These are phyloP conservation scores for Microdon myrmicae DNA, from an alignment of 2,888 invertebrate species.

Conservation along the genomic window DNA sequence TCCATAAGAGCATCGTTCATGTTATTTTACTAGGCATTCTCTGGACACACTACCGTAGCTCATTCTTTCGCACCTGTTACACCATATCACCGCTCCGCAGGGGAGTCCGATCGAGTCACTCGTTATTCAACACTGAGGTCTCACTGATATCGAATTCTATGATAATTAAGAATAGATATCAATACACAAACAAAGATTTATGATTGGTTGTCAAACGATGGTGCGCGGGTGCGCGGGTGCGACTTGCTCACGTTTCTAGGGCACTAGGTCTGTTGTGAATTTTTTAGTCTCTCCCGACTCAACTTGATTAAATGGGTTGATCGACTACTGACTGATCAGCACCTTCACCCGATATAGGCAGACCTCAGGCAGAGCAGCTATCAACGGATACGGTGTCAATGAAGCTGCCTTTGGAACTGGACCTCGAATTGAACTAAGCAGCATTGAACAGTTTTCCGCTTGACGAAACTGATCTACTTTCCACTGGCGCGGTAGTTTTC, in stretches of 20 bases:
- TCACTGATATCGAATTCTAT: constrained; percentile 10
- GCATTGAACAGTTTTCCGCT: constrained; percentile 45
- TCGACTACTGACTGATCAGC: too few relatives aligned
- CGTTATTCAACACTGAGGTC: constrained; percentile 7
- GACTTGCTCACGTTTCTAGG: constrained; percentile 44
- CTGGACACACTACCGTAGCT: constrained; percentile 8
- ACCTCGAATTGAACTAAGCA: constrained; percentile 32
- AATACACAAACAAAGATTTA: constrained; percentile 12
- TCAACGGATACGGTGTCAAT: too few relatives aligned
- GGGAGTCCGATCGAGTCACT: constrained; percentile 7
- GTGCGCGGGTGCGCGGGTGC: constrained; percentile 20
- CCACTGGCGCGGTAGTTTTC: constrained; percentile 35
- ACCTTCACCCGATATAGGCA: too few relatives aligned
- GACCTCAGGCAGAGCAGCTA: too few relatives aligned
- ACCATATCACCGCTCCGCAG: too few relatives aligned
- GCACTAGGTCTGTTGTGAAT: too few relatives aligned
- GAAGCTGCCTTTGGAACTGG: too few relatives aligned
- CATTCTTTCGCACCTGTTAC: constrained; percentile 24
- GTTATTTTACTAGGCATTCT: constrained; percentile 25
- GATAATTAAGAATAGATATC: constrained; percentile 8
- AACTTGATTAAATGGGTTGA: too few relatives aligned
- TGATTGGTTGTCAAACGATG: constrained; percentile 30
- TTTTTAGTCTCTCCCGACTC: too few relatives aligned
- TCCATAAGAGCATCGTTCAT: constrained; percentile 56
- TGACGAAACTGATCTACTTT: constrained; percentile 45